Evolutionary conservation across 2,888 invertebrate genomes (phyloP), one percentile per base, ranked within the genome.

Genomic region (Drosophila merina): DNA sequence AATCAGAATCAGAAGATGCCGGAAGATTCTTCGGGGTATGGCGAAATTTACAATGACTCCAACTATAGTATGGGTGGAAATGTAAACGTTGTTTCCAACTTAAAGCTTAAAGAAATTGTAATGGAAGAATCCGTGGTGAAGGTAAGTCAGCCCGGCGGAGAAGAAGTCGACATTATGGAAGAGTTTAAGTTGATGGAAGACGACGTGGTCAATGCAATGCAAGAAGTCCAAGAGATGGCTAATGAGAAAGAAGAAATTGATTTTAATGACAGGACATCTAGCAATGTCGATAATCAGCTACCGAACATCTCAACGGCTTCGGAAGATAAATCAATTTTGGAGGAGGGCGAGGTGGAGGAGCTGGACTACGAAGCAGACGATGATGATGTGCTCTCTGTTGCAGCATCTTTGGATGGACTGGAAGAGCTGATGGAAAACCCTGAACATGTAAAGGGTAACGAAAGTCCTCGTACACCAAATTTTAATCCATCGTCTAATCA

Each of bases 331-430:
- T 57, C 75, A 1, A 9, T 3, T 28, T 1, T 51, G 6, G 62
- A 68, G 2, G n/a, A 26, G 1, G 8, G 36, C 3, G 7, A 45
- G 33, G 0, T 3, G 33, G 51, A 54, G 31, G 57, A 9, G 9
- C 38, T 74, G 0, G 52, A 68, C 52, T 86, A 66, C 55, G 78
- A 80, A 5, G 75, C 69, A 0, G 68, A 76, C 25, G 59, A 20
- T 20, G 20, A 52, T 7, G 82, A 83, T 56, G 49, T 45, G 0
- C 30, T 83, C 4, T 80, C 83, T 4, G 67, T 83, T 20, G 44
- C 52, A 0, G 64, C 80, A 20, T 79, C 83, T 1, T 82, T 80
- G 72, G 45, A 76, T 30, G 80, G 74, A 0, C 8, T 7, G 9
- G 31, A 31, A 7, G 31, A 31, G 9, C 8, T 31, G 31, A 8